phyloP scores from a whole-genome alignment of 2,888 invertebrate genomes.

The Polymixis lichenea region DNA sequence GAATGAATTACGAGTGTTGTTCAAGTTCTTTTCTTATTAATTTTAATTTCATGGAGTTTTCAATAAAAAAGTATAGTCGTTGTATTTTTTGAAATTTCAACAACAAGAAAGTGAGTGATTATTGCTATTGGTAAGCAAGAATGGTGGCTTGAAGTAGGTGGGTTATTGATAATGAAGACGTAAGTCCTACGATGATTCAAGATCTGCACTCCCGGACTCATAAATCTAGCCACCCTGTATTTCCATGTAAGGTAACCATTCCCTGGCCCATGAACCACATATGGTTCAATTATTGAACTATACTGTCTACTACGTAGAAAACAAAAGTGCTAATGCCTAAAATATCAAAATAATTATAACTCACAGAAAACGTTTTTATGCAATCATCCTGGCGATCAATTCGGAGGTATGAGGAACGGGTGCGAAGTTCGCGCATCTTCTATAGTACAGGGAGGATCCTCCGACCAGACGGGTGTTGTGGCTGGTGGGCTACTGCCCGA shows the following conservation, averaged over 20 bases:
- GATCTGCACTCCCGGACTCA: neutral
- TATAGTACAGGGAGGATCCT: no score
- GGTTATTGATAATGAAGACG: neutral
- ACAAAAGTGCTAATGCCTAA: neutral
- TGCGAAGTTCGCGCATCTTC: no score
- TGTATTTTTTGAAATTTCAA: neutral
- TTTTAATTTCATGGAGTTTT: neutral
- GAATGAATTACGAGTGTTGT: slow-evolving; percentile 36
- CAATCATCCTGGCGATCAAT: neutral
- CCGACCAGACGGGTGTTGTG: no score
- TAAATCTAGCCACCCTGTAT: neutral
- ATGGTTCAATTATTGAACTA: no score
- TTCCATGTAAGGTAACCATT: no score
- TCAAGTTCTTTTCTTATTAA: neutral
- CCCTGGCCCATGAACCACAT: no score
- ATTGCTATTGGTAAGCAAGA: neutral
- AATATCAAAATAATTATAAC: neutral
- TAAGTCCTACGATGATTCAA: neutral
- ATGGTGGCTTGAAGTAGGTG: neutral
- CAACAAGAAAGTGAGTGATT: neutral
- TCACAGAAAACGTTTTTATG: neutral
- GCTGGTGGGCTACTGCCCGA: no score
- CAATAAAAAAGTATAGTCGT: neutral
- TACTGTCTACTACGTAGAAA: no score
- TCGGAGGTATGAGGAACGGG: neutral